Conservation (phyloP, 2,888 invertebrate genomes). For the Latrodectus elegans region DNA sequence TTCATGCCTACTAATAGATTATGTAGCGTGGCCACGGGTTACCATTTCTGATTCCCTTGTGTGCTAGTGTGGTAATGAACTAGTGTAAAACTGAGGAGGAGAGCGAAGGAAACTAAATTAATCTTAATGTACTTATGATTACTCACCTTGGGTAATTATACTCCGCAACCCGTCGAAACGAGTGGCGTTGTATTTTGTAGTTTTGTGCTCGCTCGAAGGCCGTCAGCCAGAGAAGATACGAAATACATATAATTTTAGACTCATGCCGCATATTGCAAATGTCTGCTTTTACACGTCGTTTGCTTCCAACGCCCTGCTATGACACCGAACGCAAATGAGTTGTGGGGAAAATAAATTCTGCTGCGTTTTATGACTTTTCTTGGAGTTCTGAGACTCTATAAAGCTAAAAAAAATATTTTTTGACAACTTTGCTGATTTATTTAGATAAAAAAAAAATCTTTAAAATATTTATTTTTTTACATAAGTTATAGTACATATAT, state of each 20-base stretch:
- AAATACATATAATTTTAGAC: slow-evolving; percentile 10
- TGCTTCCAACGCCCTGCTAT: not conserved
- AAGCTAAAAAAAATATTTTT: no score
- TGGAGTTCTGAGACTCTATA: no score
- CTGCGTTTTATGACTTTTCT: no score
- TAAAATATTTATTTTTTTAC: no score
- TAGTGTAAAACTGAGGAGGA: slow-evolving; percentile 4
- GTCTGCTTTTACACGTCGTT: slow-evolving; percentile 4
- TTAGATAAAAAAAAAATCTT: no score
- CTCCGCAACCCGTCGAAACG: not conserved
- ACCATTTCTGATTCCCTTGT: slow-evolving; percentile 3
- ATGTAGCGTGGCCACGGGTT: not conserved
- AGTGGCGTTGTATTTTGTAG: not conserved
- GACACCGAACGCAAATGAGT: no score
- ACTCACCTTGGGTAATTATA: slow-evolving; percentile 22
- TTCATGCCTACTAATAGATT: no score
- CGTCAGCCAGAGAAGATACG: not conserved
- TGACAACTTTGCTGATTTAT: no score
- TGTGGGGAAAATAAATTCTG: no score
- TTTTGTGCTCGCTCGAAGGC: not conserved
- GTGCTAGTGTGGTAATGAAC: slow-evolving; percentile 11
- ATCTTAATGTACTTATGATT: slow-evolving; percentile 51
- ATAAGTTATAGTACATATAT: no score
- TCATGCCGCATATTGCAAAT: not conserved
- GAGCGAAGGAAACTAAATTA: slow-evolving; percentile 22